Conservation (phyloP, 2,113 vertebrate genomes). For the Neogobius melanostomus region DNA sequence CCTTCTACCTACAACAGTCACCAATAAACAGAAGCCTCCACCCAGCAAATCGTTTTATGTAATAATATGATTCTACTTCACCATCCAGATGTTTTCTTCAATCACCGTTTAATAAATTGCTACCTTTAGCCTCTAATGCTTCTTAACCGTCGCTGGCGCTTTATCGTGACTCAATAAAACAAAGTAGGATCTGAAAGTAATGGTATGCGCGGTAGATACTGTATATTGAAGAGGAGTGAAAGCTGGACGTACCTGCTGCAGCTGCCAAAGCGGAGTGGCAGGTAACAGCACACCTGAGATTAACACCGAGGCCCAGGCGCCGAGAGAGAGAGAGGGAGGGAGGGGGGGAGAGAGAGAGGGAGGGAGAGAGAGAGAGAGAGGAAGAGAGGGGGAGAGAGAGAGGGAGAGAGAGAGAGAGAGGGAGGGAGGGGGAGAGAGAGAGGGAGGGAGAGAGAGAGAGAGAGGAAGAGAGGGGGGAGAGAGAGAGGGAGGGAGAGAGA, state of each 20-base stretch:
- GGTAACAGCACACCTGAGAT: conserved; percentile 54
- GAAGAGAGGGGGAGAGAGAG: too few relatives aligned
- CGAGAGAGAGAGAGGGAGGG: not conserved
- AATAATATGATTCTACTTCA: not conserved
- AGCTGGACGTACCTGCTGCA: conserved; percentile 37
- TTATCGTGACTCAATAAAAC: not conserved
- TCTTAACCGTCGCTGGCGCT: not conserved
- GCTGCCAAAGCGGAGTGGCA: conserved; percentile 39
- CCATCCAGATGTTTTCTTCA: not conserved
- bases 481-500: not conserved
- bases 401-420: not conserved
- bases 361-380: not conserved
- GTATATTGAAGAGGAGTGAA: not conserved
- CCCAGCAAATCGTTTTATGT: not conserved
- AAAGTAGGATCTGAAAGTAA: not conserved
- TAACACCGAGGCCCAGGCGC: conserved; percentile 26
- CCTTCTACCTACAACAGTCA: not conserved
- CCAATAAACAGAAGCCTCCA: not conserved
- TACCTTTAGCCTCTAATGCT: not conserved
- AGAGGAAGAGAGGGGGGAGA: too few relatives aligned
- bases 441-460: not conserved
- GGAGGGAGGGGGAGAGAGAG: not conserved
- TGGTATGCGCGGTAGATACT: not conserved
- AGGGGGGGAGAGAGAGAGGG: not conserved
- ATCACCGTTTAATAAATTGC: not conserved